Evolutionary conservation across 2,888 invertebrate genomes (phyloP), one percentile per base, ranked within the genome.

Genomic region (Geophilus truncorum): DNA sequence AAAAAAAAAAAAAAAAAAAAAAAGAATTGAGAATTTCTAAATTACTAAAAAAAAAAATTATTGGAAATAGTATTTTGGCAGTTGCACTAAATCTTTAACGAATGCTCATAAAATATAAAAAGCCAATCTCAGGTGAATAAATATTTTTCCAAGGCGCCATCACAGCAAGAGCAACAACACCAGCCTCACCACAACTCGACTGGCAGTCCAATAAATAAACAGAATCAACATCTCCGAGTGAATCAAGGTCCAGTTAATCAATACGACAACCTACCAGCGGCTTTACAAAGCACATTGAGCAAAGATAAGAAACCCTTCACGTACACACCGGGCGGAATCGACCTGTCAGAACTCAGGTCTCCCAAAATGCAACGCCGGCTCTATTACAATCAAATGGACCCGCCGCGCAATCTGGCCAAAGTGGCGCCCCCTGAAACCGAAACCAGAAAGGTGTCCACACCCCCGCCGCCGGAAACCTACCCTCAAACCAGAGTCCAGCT

Each of bases 271-370:
- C 76, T 84, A 6, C 96, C 96, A 82, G 92, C 93, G 83, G 94
- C 95, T 84, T 93, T 96, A 81, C 95, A 95, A 87, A 94, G 95
- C 87, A 95, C 96, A 36, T 81, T 85, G 82, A 92, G 95, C 92
- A 96, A 96, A 88, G 96, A 96, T 88, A 97, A 96, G 88, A 96
- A 96, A 86, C 96, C 96, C 12, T 97, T 97, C 87, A 96, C 96
- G n/a, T 97, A 97, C 87, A 95, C 96, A 21, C 96, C 96, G 0
- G 96, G 96, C 21, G 96, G 96, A 83, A 90, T 96, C 81, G 95
- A 96, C 87, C 89, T 96, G 79, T 94, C 95, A 10, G 95, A 96
- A 88, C 95, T 96, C 82, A 91, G 92, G 82, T 95, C 95, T 80
- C 96, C 96, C 10, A 91, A 95, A 84, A 95, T 96, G 95, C 81